Base-by-base conservation (phyloP, 2,888 invertebrate genomes). In the Pyrrhia umbra region DNA sequence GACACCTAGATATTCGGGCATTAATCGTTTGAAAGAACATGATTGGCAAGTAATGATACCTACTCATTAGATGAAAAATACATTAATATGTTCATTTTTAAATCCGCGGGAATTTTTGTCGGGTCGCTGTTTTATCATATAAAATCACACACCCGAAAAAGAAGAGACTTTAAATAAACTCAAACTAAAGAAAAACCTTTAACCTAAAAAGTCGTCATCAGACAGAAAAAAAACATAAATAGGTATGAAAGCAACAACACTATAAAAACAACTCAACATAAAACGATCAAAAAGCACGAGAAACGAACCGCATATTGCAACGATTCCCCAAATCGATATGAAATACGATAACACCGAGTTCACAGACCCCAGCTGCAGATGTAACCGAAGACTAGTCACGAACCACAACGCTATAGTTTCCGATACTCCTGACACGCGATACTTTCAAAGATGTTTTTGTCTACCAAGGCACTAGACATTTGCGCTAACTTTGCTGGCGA, bases 331-430 rank as follows among this genome's bases (percentile, higher is more conserved):
- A 76, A 80, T 78, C 81, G 68, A 73, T 73, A 68, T 59, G 61
- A 60, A 73, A 68, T 63, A 72, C 64, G 56, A 68, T 74, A 75
- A 75, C 55, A 34, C 64, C 63, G 72, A 75, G 85, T 81, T 85
- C 85, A 76, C 56, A 77, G 83, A 85, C 84, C 86, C 58, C 75
- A 66, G 54, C 74, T 73, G 77, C 80, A 75, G 79, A 78, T 73
- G 73, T 78, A 81, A 83, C 75, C 62, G 62, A 67, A 81, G 68
- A 77, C 76, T 49, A 77, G 77, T 77, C 80, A 81, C 79, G 79
- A 75, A 69, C 65, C 54, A 65, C 64, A 62, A 75, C 57, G 65
- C 65, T 72, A 75, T 67, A 61, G 77, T 75, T 83, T 63, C 64
- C 59, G 63, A 68, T 42, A 57, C 37, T 50, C 45, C 43, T 71